Evolutionary conservation across 2,113 vertebrate species (phyloP).

Genomic region (Meriones unguiculatus): DNA sequence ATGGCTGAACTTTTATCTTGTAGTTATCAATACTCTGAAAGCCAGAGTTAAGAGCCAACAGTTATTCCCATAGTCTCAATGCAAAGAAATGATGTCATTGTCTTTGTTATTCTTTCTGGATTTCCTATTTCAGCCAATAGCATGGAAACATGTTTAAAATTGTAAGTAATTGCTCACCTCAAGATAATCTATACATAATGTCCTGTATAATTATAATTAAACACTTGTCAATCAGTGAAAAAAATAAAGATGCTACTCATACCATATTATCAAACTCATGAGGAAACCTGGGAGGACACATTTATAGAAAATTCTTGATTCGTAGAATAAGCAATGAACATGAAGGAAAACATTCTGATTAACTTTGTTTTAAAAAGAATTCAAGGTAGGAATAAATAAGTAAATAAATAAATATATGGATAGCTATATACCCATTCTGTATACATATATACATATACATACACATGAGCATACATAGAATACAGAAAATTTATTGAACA

Average conservation of each 20-base stretch:
- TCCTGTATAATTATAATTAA: background rate
- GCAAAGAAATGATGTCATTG: background rate
- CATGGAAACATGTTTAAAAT: background rate
- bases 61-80: no score
- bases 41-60: background rate
- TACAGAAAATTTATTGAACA: background rate
- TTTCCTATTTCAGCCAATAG: background rate
- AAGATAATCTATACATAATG: background rate
- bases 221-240: background rate
- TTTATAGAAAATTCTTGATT: background rate
- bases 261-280: background rate
- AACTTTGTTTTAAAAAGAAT: background rate
- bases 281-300: background rate
- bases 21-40: background rate
- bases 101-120: background rate
- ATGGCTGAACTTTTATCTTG: background rate
- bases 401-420: background rate
- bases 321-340: background rate
- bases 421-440: no score
- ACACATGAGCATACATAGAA: background rate
- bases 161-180: background rate
- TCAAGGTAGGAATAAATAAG: background rate
- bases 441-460: background rate
- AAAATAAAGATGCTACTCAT: background rate
- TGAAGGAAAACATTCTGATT: background rate